phyloP scores from a whole-genome alignment of 2,888 invertebrate species.

The Eupithecia abbreviata region DNA sequence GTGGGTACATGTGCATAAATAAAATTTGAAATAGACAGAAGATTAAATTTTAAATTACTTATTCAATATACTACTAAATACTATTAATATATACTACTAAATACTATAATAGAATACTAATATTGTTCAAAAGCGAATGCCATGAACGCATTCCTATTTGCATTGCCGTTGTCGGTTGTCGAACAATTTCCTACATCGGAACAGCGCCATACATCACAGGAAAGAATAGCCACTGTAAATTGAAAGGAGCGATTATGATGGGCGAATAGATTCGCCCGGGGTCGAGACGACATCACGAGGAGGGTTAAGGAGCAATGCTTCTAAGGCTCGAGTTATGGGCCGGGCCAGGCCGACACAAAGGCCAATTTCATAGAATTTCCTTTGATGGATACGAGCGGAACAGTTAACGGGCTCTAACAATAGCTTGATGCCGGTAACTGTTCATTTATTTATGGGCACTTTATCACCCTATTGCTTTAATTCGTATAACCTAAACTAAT shows the following conservation, averaged over 20 bases:
- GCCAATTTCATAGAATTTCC: conserved; percentile 78
- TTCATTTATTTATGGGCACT: conserved; percentile 40
- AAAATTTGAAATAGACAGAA: no score
- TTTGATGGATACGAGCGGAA: conserved; percentile 69
- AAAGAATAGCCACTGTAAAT: conserved; percentile 77
- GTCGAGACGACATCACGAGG: conserved; percentile 80
- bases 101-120: no score
- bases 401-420: conserved; percentile 63
- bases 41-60: no score
- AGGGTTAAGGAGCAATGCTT: conserved; percentile 78
- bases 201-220: conserved; percentile 64
- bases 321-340: conserved; percentile 73
- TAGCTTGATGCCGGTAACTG: conserved; percentile 46
- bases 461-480: conserved; percentile 24
- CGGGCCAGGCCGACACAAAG: conserved; percentile 73
- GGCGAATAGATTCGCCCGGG: conserved; percentile 76
- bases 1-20: no score
- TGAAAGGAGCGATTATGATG: conserved; percentile 81
- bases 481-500: background rate
- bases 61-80: no score
- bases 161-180: conserved; percentile 14
- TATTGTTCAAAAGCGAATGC: conserved; percentile 9
- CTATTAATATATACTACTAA: no score
- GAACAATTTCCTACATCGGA: conserved; percentile 37
- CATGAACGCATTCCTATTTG: conserved; percentile 22